Percentiles rank a stretch among this genome's conserved stretches.
Evolutionary conservation across 2,113 vertebrate genomes (phyloP).

Genomic region (Spermophilus dauricus): DNA sequence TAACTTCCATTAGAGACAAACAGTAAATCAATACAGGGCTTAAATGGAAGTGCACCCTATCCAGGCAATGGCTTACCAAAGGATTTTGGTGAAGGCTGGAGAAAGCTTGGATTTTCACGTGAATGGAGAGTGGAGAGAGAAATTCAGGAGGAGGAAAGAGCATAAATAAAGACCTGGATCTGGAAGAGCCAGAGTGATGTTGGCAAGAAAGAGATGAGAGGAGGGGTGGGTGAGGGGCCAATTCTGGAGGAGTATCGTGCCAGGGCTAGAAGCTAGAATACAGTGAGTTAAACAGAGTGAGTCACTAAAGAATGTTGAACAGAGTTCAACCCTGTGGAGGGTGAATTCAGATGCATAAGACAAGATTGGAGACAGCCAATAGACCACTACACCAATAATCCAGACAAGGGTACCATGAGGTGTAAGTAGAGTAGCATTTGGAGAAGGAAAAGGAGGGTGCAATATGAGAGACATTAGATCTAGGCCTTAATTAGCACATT

Average conservation of each 20-base stretch:
- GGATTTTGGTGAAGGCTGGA: not conserved
- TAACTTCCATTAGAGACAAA: not conserved
- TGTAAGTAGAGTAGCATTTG: not conserved
- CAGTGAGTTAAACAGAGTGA: not conserved
- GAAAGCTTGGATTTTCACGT: not conserved
- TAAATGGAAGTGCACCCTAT: not conserved
- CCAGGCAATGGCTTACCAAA: not conserved
- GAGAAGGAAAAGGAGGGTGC: not conserved
- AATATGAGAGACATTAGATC: slow-evolving; percentile 54
- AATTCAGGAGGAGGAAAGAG: not conserved
- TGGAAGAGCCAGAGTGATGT: not conserved
- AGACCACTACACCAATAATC: not conserved
- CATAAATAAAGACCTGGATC: not conserved
- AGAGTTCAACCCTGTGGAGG: not conserved
- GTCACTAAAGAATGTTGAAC: not conserved
- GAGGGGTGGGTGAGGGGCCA: not conserved
- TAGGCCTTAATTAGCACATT: slow-evolving; percentile 74
- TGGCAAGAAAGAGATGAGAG: not conserved
- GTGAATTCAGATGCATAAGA: not conserved
- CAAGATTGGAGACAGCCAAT: not conserved
- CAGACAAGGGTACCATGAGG: not conserved
- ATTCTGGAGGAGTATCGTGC: not conserved
- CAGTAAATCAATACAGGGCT: not conserved
- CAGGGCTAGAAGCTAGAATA: not conserved
- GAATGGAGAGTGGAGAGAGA: not conserved